Percentiles rank a stretch among this genome's conserved stretches.
Conservation (phyloP, 2,797 vertebrate genomes). For the Eurystomus glaucurus region DNA sequence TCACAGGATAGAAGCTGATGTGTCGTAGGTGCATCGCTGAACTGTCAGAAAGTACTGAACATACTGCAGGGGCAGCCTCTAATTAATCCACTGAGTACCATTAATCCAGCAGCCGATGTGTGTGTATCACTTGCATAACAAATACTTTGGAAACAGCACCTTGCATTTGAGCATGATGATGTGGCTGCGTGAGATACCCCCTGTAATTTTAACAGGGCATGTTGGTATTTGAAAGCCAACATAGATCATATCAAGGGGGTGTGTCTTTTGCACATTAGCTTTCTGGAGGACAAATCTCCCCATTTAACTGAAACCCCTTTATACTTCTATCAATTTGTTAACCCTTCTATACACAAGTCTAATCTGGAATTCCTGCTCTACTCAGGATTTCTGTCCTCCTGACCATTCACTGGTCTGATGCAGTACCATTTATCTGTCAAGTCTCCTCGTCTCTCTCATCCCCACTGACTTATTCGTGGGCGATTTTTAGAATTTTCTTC, state of each 20-base stretch:
- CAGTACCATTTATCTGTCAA: neutral
- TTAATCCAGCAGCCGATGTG: neutral
- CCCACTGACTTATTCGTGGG: neutral
- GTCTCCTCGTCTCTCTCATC: neutral
- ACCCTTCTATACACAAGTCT: neutral
- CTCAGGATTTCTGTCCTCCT: neutral
- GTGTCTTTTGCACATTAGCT: neutral
- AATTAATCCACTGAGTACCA: constrained; percentile 13
- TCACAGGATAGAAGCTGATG: neutral
- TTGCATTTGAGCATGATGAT: neutral
- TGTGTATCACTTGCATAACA: neutral
- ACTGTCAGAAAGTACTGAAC: neutral
- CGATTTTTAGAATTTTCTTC: neutral
- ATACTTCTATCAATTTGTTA: neutral
- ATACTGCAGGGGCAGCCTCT: neutral
- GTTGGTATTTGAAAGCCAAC: neutral
- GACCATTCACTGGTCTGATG: neutral
- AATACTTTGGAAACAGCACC: neutral
- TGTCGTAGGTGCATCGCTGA: neutral
- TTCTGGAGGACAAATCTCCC: neutral
- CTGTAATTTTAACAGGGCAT: fast-evolving
- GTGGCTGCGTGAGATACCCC: neutral
- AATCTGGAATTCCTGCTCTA: neutral
- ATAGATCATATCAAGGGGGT: neutral
- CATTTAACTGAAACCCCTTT: neutral